Percentiles rank a stretch among this genome's conserved stretches.
Conservation (phyloP, 2,797 vertebrate species). For the Tachyglossus aculeatus region DNA sequence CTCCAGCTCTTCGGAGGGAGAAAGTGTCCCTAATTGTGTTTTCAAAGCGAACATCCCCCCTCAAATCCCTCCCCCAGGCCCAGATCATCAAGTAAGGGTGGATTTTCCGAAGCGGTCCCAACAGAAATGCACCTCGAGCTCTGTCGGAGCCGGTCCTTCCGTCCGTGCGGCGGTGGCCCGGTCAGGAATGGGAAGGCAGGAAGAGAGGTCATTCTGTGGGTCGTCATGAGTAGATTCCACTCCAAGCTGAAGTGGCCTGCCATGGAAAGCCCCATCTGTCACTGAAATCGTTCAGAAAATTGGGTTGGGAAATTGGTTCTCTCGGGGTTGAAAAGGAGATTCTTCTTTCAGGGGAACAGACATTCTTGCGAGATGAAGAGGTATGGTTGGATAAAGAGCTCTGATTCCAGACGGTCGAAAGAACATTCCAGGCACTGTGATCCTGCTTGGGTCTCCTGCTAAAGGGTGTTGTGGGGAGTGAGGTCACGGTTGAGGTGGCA, state of each 20-base stretch:
- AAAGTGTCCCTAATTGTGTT: not conserved
- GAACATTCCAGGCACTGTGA: too few relatives aligned
- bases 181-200: conserved; percentile 43
- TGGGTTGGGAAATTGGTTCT: conserved; percentile 19
- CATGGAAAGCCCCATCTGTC: conserved; percentile 63
- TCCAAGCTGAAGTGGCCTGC: conserved; percentile 40
- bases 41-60: not conserved
- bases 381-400: too few relatives aligned
- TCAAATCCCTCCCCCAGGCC: not conserved
- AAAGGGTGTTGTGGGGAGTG: too few relatives aligned
- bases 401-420: too few relatives aligned
- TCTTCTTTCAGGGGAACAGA: too few relatives aligned
- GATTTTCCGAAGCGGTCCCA: conserved; percentile 41
- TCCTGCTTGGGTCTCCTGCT: too few relatives aligned
- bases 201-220: conserved; percentile 47
- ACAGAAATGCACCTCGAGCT: conserved; percentile 35
- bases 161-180: conserved; percentile 30
- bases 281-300: conserved; percentile 50
- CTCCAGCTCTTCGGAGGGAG: not conserved
- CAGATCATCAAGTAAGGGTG: not conserved
- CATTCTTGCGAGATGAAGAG: too few relatives aligned
- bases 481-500: too few relatives aligned
- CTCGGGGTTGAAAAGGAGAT: conserved; percentile 8
- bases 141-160: conserved; percentile 15
- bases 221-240: conserved; percentile 35